Evolutionary conservation across 2,797 vertebrate genomes (phyloP), one percentile per base, ranked within the genome.

Genomic region (Pelochelys cantorii): DNA sequence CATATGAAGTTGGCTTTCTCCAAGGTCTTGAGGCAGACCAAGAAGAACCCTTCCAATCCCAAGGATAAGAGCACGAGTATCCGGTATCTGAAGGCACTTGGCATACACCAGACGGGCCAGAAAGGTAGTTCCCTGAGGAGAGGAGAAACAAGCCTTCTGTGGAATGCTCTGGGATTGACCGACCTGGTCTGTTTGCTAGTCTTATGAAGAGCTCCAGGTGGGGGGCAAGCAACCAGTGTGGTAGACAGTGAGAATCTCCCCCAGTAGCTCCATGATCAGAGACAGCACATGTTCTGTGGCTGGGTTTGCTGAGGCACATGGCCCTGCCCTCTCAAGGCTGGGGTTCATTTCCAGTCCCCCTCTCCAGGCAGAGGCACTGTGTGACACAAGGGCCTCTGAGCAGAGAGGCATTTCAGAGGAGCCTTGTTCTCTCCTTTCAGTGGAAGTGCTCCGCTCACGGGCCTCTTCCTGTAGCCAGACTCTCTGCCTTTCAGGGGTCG

Each of bases 51-150:
- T 89, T 99, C 98, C 94, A 99, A 99, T 97, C 99, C 99, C 94
- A 99, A 99, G 98, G 99, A 99, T 97, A 99, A 99, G 98, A 99
- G 98, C 98, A 99, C 99, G 94, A 99, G 99, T 97, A 99, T 99
- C 93, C 98, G 99, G 91, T 99, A 99, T 95, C 98, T 99, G 56
- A 99, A 99, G 97, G 98, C 99, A 74, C 98, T 98, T 68, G 99
- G 99, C 83, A 97, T 99, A 95, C 99, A 99, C 94, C 98, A 99
- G 96, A 98, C 99, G 68, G 99, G 99, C 85, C 99, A 99, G 98
- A 99, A 99, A 99, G 99, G 99, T 99, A 97, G 94, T 90, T 96
- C 79, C n/a, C 25, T 56, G 15, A 74, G 29, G 3, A 18, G 5
- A 12, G 34, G 90, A 34, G 9, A 84, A 83, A 71, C 37, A 88